phyloP scores from a whole-genome alignment of 2,113 vertebrate species.

The Laterallus jamaicensis region DNA sequence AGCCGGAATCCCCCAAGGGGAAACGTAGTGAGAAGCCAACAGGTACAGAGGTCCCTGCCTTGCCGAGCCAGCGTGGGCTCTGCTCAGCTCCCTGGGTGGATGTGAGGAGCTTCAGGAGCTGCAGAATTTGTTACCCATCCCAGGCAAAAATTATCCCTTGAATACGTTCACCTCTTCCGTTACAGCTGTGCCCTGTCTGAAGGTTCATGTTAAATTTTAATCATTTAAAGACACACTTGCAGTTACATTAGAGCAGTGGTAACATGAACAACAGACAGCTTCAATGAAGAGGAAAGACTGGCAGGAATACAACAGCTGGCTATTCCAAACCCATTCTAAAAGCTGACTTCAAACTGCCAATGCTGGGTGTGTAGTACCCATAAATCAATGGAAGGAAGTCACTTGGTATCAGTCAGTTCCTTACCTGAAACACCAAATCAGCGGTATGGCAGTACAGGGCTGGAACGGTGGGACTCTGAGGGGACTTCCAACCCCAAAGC shows the following conservation, averaged over 20 bases:
- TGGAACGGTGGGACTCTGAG: rapidly evolving
- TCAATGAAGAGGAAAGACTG: not conserved
- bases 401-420: not conserved
- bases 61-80: not conserved
- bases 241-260: not conserved
- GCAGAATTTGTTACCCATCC: not conserved
- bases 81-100: not conserved
- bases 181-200: not conserved
- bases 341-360: not conserved
- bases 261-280: not conserved
- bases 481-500: not conserved
- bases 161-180: not conserved
- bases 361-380: not conserved
- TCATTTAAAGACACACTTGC: slow-evolving; percentile 29
- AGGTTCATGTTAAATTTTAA: slow-evolving; percentile 9
- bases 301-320: not conserved
- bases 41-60: not conserved
- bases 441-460: not conserved
- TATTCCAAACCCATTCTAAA: not conserved
- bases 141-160: not conserved
- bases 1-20: not conserved
- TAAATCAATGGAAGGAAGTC: not conserved
- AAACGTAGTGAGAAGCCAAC: not conserved
- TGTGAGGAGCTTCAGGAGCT: not conserved
- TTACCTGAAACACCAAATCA: not conserved